phyloP scores from a whole-genome alignment of 2,113 vertebrate species.

The Gnathonemus longibarbis region DNA sequence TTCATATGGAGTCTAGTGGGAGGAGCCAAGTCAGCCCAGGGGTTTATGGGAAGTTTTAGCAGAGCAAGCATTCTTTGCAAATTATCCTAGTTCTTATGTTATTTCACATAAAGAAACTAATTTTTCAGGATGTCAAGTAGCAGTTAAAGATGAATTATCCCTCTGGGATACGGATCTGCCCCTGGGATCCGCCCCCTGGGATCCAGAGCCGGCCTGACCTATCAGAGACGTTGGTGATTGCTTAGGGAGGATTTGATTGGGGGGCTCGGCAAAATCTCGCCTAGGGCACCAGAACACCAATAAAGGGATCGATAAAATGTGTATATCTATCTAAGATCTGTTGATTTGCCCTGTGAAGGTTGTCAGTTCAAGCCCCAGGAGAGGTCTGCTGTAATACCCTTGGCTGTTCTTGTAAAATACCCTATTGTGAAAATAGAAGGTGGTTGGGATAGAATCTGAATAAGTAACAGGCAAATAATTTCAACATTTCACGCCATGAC shows the following conservation, averaged over 20 bases:
- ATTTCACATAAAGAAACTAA: neutral
- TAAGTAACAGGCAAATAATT: neutral
- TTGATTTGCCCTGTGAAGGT: neutral
- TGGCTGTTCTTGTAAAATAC: neutral
- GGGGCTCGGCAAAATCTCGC: neutral
- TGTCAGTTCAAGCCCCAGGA: neutral
- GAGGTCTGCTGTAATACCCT: neutral
- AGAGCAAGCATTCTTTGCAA: neutral
- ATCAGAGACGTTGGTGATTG: neutral
- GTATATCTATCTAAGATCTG: neutral
- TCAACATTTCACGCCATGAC: neutral
- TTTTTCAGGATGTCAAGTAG: neutral
- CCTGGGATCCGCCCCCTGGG: neutral
- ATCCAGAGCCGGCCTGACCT: neutral
- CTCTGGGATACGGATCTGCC: neutral
- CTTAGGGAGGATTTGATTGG: neutral
- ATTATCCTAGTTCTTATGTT: neutral
- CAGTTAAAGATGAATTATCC: neutral
- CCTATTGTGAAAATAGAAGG: neutral
- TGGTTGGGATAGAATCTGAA: neutral
- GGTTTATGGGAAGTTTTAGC: neutral
- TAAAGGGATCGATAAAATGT: neutral
- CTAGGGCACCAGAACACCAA: neutral
- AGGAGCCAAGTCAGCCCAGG: neutral
- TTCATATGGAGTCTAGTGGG: neutral